phyloP scores from a whole-genome alignment of 2,888 invertebrate species.

The Oscheius myriophilus region DNA sequence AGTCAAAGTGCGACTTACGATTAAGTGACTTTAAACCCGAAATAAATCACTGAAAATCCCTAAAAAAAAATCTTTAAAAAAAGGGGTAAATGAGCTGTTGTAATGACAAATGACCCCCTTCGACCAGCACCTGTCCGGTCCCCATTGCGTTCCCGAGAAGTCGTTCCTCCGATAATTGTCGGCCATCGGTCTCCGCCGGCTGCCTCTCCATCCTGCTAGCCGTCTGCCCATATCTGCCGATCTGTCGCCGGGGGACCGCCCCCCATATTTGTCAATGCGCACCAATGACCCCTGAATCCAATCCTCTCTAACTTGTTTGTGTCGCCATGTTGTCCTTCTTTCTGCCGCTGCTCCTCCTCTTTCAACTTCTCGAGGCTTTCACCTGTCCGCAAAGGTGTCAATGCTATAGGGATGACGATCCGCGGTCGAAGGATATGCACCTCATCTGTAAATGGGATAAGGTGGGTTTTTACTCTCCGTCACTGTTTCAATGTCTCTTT shows the following conservation, averaged over 20 bases:
- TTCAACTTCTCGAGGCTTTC: constrained; percentile 5
- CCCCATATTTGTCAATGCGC: constrained; percentile 32
- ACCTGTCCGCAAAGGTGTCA: constrained; percentile 57
- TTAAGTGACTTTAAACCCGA: too few relatives aligned
- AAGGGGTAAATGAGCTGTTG: too few relatives aligned
- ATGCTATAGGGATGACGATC: constrained; percentile 56
- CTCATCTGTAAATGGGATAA: constrained; percentile 64
- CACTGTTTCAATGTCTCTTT: too few relatives aligned
- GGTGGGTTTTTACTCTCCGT: constrained; percentile 34
- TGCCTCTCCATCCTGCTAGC: too few relatives aligned
- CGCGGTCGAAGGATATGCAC: constrained; percentile 48
- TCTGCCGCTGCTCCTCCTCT: background rate
- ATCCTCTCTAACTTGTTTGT: constrained; percentile 10
- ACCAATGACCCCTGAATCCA: constrained; percentile 32
- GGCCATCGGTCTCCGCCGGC: too few relatives aligned
- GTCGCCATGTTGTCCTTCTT: background rate
- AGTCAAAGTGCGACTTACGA: too few relatives aligned
- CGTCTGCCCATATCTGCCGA: background rate
- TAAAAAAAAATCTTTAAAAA: too few relatives aligned
- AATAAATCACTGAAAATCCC: too few relatives aligned
- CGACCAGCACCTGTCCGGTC: too few relatives aligned
- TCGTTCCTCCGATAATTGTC: too few relatives aligned
- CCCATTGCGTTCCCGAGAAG: too few relatives aligned
- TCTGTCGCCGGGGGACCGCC: constrained; percentile 30
- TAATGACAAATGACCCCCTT: too few relatives aligned